Conservation (phyloP, 2,888 invertebrate species). For the Stenodera caucasica region DNA sequence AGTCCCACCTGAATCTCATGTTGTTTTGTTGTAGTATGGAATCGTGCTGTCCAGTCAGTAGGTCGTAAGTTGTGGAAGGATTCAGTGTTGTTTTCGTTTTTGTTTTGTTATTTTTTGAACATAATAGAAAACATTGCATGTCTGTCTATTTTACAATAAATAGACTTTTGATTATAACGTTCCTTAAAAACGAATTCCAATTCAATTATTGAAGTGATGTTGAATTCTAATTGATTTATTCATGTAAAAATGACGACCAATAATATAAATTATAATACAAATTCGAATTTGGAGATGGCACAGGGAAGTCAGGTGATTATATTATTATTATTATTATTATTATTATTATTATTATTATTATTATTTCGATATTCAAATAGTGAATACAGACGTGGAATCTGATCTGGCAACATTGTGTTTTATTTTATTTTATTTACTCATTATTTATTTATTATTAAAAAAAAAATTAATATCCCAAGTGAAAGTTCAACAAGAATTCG, state of each 20-base stretch:
- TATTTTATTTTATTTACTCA: too few relatives aligned
- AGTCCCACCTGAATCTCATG: conserved; percentile 4
- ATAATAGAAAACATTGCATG: neutral
- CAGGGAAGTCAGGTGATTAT: conserved; percentile 56
- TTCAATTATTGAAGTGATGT: neutral
- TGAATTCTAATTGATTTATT: neutral
- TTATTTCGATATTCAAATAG: neutral
- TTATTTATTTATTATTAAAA: neutral
- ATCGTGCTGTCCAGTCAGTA: neutral
- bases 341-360: neutral
- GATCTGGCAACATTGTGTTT: neutral
- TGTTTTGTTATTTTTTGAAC: too few relatives aligned
- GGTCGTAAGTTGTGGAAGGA: conserved; percentile 3
- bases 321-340: conserved; percentile 3
- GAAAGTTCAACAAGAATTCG: neutral
- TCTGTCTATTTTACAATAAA: neutral
- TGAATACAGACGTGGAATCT: neutral
- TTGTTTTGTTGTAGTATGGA: neutral
- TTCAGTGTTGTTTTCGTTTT: too few relatives aligned
- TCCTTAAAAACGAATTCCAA: too few relatives aligned
- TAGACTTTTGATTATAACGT: too few relatives aligned
- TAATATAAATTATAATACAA: conserved; percentile 55
- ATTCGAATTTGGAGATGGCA: conserved; percentile 59
- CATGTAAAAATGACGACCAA: conserved; percentile 30
- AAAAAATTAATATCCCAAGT: neutral